These are phyloP conservation scores for Loxodonta africana DNA, from an alignment of 2,113 vertebrate species.

Conservation along the genomic window DNA sequence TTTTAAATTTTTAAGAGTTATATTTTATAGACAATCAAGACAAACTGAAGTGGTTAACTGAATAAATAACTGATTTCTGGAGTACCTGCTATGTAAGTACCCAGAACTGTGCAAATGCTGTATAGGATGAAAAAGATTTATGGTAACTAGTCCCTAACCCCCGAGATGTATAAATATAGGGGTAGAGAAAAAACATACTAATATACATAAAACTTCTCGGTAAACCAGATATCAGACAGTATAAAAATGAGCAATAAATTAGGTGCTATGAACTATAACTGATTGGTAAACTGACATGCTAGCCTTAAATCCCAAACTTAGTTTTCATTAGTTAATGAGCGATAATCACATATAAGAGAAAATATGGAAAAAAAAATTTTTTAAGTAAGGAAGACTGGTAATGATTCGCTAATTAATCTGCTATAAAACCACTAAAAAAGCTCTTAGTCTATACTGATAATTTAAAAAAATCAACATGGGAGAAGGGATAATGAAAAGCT, in stretches of 20 bases:
- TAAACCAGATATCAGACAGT: slow-evolving; percentile 16
- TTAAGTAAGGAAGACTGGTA: slow-evolving; percentile 59
- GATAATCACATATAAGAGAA: slow-evolving; percentile 44
- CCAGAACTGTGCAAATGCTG: background rate
- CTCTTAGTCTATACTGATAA: background rate
- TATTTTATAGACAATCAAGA: background rate
- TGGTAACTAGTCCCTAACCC: background rate
- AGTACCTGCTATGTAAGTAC: background rate
- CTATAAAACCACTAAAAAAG: slow-evolving; percentile 45
- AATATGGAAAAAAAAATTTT: background rate
- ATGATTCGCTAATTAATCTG: slow-evolving; percentile 59
- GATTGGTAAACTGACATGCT: slow-evolving; percentile 60
- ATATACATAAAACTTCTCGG: background rate
- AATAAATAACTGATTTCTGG: background rate
- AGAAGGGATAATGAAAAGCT: background rate
- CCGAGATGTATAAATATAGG: background rate
- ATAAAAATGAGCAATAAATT: slow-evolving; percentile 59
- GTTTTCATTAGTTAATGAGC: slow-evolving; percentile 60
- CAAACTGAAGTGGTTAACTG: background rate
- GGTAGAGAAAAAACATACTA: background rate
- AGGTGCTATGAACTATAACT: slow-evolving; percentile 39
- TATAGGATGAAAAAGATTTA: slow-evolving; percentile 2
- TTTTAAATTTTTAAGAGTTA: background rate
- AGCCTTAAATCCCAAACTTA: slow-evolving; percentile 58
- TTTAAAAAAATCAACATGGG: slow-evolving; percentile 26